A percentile compares a stretch with the other conserved stretches of the same genome.
Evolutionary conservation across 1,140 invertebrate genomes (phyloP).

Genomic region (Daktulosphaira vitifoliae): DNA sequence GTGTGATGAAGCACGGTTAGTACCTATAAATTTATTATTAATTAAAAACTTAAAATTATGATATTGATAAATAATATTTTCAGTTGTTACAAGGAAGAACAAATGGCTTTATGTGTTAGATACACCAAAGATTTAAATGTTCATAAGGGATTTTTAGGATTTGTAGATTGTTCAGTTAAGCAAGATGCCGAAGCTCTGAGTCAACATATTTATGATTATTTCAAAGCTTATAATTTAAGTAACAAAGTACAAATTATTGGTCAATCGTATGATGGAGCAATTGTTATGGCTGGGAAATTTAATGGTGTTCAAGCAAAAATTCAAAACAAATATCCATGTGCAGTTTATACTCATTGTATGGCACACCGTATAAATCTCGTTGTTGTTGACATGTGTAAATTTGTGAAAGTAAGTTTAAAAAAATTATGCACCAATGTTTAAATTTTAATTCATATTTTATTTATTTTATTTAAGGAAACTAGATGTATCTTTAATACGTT

Average conservation of each 20-base stretch:
- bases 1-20: conserved; percentile 12
- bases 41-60: too few species aligned
- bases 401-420: too few species aligned
- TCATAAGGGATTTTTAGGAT: not conserved
- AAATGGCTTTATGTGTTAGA: not conserved
- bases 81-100: conserved; percentile 5
- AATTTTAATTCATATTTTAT: too few species aligned
- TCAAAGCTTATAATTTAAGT: not conserved
- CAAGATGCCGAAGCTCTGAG: conserved; percentile 8
- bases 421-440: too few species aligned
- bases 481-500: too few species aligned
- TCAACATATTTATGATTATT: not conserved
- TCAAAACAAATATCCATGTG: not conserved
- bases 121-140: conserved; percentile 12
- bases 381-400: not conserved
- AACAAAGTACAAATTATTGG: conserved; percentile 11
- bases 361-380: not conserved
- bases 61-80: not conserved
- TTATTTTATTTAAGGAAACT: not conserved
- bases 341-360: conserved; percentile 7
- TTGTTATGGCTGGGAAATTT: conserved; percentile 14
- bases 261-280: conserved; percentile 1
- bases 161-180: not conserved
- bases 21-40: too few species aligned
- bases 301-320: too few species aligned